These are phyloP conservation scores for Phyllostomus hastatus DNA, from an alignment of 2,113 vertebrate genomes.

Conservation along the genomic window DNA sequence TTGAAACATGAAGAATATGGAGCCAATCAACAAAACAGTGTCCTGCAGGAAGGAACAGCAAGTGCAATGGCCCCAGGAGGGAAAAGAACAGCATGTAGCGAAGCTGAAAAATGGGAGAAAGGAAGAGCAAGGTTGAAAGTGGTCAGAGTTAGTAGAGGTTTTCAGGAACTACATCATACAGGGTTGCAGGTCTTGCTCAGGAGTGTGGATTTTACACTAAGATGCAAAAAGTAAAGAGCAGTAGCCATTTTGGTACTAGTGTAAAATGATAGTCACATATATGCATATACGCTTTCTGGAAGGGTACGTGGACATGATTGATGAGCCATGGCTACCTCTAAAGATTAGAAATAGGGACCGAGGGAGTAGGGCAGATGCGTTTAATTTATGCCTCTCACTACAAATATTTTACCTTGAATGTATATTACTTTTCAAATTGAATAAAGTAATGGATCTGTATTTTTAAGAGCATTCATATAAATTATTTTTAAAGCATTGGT, in stretches of 20 bases:
- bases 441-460: slow-evolving; percentile 25
- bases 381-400: not conserved
- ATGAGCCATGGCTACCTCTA: not conserved
- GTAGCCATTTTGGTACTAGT: not conserved
- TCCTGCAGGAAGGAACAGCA: not conserved
- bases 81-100: not conserved
- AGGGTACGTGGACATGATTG: not conserved
- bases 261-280: not conserved
- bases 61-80: not conserved
- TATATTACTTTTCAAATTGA: not conserved
- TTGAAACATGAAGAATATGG: not conserved
- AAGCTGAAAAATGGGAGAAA: not conserved
- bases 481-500: slow-evolving; percentile 7
- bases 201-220: not conserved
- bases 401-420: slow-evolving; percentile 10
- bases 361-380: not conserved
- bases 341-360: not conserved
- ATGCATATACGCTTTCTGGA: not conserved
- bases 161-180: not conserved
- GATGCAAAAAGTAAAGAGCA: not conserved
- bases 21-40: not conserved
- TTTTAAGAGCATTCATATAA: not conserved
- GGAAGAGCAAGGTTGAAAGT: not conserved
- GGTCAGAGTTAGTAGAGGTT: not conserved
- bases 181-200: not conserved